Conservation (phyloP, 2,888 invertebrate species). For the Heteromyza rotundicornis region DNA sequence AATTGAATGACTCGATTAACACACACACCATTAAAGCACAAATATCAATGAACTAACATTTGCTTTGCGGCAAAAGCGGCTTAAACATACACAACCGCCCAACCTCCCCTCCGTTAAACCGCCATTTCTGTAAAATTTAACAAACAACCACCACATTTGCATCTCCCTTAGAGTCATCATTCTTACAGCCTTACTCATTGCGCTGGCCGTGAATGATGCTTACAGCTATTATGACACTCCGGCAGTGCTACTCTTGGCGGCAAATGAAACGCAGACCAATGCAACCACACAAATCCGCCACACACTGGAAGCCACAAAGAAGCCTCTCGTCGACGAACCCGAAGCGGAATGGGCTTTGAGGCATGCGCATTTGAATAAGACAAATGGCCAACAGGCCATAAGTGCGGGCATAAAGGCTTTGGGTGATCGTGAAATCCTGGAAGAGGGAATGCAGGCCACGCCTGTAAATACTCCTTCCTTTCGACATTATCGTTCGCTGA, state of each 20-base stretch:
- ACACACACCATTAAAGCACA: too few species aligned
- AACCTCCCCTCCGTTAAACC: too few species aligned
- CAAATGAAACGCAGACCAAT: slow-evolving; percentile 29
- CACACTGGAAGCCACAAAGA: slow-evolving; percentile 31
- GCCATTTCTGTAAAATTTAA: too few species aligned
- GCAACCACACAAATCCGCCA: slow-evolving; percentile 12
- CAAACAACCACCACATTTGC: slow-evolving; percentile 22
- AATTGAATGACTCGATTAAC: too few species aligned
- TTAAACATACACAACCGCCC: slow-evolving; percentile 8
- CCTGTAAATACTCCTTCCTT: slow-evolving; percentile 70
- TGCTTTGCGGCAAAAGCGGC: neutral
- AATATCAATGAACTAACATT: too few species aligned
- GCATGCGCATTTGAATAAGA: slow-evolving; percentile 28
- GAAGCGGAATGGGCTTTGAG: slow-evolving; percentile 44
- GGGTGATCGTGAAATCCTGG: slow-evolving; percentile 65
- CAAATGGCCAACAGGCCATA: slow-evolving; percentile 62
- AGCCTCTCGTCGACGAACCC: slow-evolving; percentile 47
- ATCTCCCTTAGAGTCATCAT: slow-evolving; percentile 44
- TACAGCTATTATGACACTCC: slow-evolving; percentile 14
- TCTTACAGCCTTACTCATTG: slow-evolving; percentile 43
- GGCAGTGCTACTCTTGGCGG: slow-evolving; percentile 26
- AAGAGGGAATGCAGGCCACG: slow-evolving; percentile 62
- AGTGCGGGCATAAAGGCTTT: slow-evolving; percentile 68
- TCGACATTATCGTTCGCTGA: slow-evolving; percentile 74
- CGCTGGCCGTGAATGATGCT: slow-evolving; percentile 35